phyloP scores from a whole-genome alignment of 2,113 vertebrate species.

The Gymnorhina tibicen region DNA sequence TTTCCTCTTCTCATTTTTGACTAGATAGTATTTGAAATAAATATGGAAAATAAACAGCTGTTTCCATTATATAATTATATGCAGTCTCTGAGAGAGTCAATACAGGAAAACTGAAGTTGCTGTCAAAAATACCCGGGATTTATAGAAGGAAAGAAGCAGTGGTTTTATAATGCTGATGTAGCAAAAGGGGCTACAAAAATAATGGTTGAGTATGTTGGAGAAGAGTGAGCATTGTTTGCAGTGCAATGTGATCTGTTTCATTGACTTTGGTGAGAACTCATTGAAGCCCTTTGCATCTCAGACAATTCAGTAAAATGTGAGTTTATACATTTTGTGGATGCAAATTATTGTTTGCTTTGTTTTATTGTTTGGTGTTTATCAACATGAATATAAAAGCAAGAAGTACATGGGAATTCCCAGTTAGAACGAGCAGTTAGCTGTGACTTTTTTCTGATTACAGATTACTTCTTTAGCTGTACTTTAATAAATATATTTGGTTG shows the following conservation, averaged over 20 bases:
- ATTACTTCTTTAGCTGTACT: conserved; percentile 28
- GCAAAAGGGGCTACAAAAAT: neutral
- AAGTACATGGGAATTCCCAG: neutral
- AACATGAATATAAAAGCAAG: neutral
- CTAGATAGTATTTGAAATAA: neutral
- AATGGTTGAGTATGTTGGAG: neutral
- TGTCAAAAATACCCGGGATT: neutral
- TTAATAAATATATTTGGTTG: conserved; percentile 75
- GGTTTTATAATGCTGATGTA: neutral
- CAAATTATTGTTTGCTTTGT: neutral
- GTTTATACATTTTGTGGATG: neutral
- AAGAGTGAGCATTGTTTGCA: neutral
- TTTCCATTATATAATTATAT: neutral
- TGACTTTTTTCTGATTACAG: conserved; percentile 19
- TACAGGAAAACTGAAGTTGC: neutral
- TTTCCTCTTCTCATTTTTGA: conserved; percentile 10
- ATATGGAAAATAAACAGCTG: neutral
- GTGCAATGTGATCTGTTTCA: neutral
- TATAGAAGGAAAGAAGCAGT: neutral
- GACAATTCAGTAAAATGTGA: neutral
- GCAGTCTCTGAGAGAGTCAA: neutral
- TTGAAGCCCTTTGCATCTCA: neutral
- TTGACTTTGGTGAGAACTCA: neutral
- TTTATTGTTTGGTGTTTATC: neutral
- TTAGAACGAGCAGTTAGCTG: conserved; percentile 11